Conservation (phyloP, 2,888 invertebrate genomes). For the Pseudanteris insignis region DNA sequence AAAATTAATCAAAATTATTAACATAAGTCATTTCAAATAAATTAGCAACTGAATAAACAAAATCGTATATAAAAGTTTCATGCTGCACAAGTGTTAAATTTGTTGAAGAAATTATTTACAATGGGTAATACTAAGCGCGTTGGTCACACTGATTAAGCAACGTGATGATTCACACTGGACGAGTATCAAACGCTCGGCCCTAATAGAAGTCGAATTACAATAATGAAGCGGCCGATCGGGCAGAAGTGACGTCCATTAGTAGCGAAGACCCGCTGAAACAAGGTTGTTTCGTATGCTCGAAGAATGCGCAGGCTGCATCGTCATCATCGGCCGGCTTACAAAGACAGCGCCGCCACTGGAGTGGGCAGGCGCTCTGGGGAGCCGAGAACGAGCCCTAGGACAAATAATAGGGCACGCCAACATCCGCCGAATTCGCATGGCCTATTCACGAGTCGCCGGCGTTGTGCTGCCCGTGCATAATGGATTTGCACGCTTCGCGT, state of each 20-base stretch:
- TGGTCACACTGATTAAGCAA: slow-evolving; percentile 44
- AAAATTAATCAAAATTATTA: too few relatives aligned
- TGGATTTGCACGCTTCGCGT: slow-evolving; percentile 21
- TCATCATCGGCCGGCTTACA: slow-evolving; percentile 61
- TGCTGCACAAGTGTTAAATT: too few relatives aligned
- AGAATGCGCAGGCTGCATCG: slow-evolving; percentile 57
- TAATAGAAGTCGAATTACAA: slow-evolving; percentile 59
- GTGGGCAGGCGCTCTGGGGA: slow-evolving; percentile 51
- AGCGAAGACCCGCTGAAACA: slow-evolving; percentile 47
- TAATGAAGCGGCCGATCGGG: slow-evolving; percentile 56
- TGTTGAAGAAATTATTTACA: too few relatives aligned
- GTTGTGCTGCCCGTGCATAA: slow-evolving; percentile 18
- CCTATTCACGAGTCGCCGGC: slow-evolving; percentile 57
- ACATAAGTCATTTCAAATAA: too few relatives aligned
- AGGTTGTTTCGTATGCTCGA: slow-evolving; percentile 42
- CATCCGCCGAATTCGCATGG: slow-evolving; percentile 55
- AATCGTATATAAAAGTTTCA: too few relatives aligned
- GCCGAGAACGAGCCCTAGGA: slow-evolving; percentile 63
- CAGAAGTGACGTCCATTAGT: slow-evolving; percentile 58
- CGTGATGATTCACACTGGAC: slow-evolving; percentile 47
- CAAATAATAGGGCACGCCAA: slow-evolving; percentile 63
- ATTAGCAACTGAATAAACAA: too few relatives aligned
- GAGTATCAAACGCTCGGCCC: slow-evolving; percentile 40
- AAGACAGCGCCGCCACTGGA: slow-evolving; percentile 63
- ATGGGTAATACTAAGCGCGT: slow-evolving; percentile 18